These are phyloP conservation scores for Tigriopus californicus DNA, from an alignment of 2,888 invertebrate genomes.

Conservation along the genomic window DNA sequence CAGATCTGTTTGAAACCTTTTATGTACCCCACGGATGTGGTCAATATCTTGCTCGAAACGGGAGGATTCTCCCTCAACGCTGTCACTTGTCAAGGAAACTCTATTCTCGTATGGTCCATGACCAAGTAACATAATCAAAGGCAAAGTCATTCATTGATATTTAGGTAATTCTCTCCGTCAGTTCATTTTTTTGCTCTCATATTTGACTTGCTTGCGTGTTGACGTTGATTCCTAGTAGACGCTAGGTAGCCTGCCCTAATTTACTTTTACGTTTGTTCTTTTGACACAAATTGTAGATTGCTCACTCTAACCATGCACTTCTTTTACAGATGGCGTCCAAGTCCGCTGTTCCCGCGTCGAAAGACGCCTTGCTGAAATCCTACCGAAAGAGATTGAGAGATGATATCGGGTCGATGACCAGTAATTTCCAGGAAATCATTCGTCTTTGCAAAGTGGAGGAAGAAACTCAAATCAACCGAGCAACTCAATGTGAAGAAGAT, in stretches of 20 bases:
- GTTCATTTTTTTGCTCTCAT: too few species aligned
- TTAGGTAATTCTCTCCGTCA: too few species aligned
- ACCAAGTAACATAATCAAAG: background rate
- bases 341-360: conserved; percentile 64
- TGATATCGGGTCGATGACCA: conserved; percentile 89
- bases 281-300: too few species aligned
- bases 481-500: conserved; percentile 85
- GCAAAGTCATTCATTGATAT: background rate
- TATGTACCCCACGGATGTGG: conserved; percentile 14
- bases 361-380: conserved; percentile 82
- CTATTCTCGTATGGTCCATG: conserved; percentile 11
- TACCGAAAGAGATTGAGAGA: conserved; percentile 86
- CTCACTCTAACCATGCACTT: too few species aligned
- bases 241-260: too few species aligned
- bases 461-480: conserved; percentile 68
- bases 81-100: conserved; percentile 9
- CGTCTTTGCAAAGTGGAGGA: conserved; percentile 73
- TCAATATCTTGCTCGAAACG: conserved; percentile 13
- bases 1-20: conserved; percentile 11
- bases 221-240: too few species aligned
- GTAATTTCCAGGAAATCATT: conserved; percentile 82
- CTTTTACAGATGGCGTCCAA: conserved; percentile 21
- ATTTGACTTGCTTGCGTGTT: too few species aligned
- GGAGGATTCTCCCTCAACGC: conserved; percentile 5
- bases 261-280: too few species aligned